Percentiles rank a stretch among this genome's conserved stretches.
Evolutionary conservation across 2,888 invertebrate species (phyloP).

Genomic region (Elegia similella): DNA sequence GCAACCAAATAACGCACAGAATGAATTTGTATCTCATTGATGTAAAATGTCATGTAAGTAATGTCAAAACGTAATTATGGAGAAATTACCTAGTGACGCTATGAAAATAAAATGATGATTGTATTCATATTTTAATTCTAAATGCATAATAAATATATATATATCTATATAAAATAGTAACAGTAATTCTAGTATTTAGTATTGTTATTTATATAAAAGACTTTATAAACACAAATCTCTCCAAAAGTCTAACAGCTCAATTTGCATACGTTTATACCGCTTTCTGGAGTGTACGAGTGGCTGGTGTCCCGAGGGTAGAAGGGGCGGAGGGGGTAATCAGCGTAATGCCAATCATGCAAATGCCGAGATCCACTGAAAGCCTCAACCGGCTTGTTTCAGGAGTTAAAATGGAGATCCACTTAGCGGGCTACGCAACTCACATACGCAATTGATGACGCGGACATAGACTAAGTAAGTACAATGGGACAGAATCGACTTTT

Average conservation of each 20-base stretch:
- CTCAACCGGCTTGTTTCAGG: constrained; percentile 80
- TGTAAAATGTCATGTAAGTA: too few relatives aligned
- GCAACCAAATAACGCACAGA: too few relatives aligned
- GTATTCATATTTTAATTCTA: too few relatives aligned
- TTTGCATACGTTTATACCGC: constrained; percentile 70
- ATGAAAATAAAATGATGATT: too few relatives aligned
- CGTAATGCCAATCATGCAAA: constrained; percentile 82
- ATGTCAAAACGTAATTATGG: too few relatives aligned
- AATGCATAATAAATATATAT: too few relatives aligned
- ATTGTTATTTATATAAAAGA: too few relatives aligned
- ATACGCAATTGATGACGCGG: constrained; percentile 71
- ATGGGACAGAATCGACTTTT: neutral
- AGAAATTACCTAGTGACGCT: too few relatives aligned
- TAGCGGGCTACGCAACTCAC: constrained; percentile 76
- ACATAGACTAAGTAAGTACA: constrained; percentile 42
- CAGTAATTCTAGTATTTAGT: too few relatives aligned
- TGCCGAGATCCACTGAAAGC: constrained; percentile 81
- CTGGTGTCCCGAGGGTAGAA: constrained; percentile 32
- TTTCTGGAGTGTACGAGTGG: constrained; percentile 49
- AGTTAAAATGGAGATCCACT: constrained; percentile 82
- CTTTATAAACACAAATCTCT: constrained; percentile 22
- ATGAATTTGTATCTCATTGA: too few relatives aligned
- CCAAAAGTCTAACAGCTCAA: constrained; percentile 53
- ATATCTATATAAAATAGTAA: too few relatives aligned
- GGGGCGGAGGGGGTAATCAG: constrained; percentile 62